Evolutionary conservation across 2,113 vertebrate genomes (phyloP), one percentile per base, ranked within the genome.

Genomic region (Phrynosoma blainvillii): DNA sequence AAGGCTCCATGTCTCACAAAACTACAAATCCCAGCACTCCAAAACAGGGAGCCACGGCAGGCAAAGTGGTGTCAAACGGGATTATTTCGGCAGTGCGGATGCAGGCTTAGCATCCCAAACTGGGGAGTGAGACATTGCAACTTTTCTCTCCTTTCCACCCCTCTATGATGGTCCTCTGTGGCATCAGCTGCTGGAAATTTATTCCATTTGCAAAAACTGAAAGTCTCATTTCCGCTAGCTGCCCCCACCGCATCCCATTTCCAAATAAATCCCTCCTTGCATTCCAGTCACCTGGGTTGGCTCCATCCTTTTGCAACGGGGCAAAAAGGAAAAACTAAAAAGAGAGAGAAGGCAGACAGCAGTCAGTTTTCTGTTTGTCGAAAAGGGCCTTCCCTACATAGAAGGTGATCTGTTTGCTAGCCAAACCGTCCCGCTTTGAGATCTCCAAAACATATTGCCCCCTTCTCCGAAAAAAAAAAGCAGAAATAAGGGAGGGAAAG

Each of bases 401-500:
- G 86, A 87, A 82, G 59, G 68, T 2, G 54, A 36, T 18, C 79
- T 87, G 86, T 87, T 68, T 66, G 70, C 71, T 1, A 23, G 56
- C 79, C 12, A 71, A 18, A 5, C 9, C 8, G 56, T 70, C 56
- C 13, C 18, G 8, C 5, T 62, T 3, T 9, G 54, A 16, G 56
- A 12, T 73, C 42, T 5, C 65, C n/a, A 7, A 42, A 12, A 16
- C 25, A 56, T 52, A 81, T 23, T 62, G 14, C 21, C 14, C 73
- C 42, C 84, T 47, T n/a, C 20, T 54, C 7, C 2, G 25, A 13
- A 75, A 18, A 32, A n/a, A 73, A n/a, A 7, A 5, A 73, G 27
- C 14, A 2, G 20, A 21, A 47, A 42, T 18, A 13, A 54, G 77
- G 47, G 27, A 54, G 2, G 8, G 5, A 7, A 4, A n/a, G 1